Evolutionary conservation across 2,113 vertebrate genomes (phyloP).

Genomic region (Daboia siamensis): DNA sequence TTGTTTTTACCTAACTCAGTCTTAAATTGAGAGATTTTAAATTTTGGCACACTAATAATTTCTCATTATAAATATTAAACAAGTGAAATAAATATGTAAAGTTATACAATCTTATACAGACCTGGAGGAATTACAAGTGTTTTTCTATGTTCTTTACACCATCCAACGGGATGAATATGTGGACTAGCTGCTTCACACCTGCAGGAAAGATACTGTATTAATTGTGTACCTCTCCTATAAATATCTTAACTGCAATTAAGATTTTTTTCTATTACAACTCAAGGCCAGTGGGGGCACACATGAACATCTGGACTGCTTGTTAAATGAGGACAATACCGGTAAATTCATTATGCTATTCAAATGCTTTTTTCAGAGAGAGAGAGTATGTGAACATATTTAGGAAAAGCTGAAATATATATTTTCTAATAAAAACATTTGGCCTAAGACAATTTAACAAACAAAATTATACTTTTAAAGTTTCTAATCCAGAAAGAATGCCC

Average conservation of each 20-base stretch:
- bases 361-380: background rate
- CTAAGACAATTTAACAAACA: background rate
- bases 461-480: background rate
- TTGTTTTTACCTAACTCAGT: background rate
- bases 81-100: slow-evolving; percentile 25
- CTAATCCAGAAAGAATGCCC: background rate
- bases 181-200: slow-evolving; percentile 87
- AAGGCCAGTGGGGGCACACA: background rate
- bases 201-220: background rate
- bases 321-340: background rate
- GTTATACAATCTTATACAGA: slow-evolving; percentile 47
- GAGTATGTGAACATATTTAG: background rate
- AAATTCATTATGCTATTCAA: background rate
- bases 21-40: background rate
- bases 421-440: background rate
- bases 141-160: slow-evolving; percentile 83
- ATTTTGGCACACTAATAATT: background rate
- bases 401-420: background rate
- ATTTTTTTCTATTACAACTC: background rate
- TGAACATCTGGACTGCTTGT: background rate
- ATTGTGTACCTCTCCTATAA: background rate
- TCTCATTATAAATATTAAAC: background rate
- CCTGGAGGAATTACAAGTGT: slow-evolving; percentile 82
- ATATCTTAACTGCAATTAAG: slow-evolving; percentile 5
- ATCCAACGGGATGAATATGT: slow-evolving; percentile 85